phyloP scores from a whole-genome alignment of 1,140 invertebrate genomes.

The Atta texana region DNA sequence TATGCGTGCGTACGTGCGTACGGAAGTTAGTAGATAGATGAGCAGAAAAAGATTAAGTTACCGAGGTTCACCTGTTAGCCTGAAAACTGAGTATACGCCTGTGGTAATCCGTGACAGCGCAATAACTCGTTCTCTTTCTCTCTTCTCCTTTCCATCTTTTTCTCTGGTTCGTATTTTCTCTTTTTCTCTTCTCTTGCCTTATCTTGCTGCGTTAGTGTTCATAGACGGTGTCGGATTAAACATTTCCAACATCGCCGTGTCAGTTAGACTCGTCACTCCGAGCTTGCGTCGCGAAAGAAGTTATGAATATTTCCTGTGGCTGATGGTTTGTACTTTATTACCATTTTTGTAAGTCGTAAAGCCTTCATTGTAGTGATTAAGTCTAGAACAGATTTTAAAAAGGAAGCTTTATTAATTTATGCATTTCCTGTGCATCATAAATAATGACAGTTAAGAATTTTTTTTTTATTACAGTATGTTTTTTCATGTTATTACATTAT shows the following conservation, averaged over 20 bases:
- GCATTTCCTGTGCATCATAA: background rate
- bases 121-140: conserved; percentile 6
- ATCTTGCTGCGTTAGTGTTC: conserved; percentile 26
- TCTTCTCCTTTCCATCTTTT: no score
- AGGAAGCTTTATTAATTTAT: background rate
- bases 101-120: conserved; percentile 44
- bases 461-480: background rate
- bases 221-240: conserved; percentile 49
- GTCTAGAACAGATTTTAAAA: background rate
- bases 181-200: conserved; percentile 21
- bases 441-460: background rate
- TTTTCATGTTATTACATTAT: background rate
- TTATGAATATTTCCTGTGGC: conserved; percentile 38
- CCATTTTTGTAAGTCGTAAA: background rate
- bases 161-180: conserved; percentile 15
- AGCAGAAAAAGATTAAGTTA: conserved; percentile 68
- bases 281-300: conserved; percentile 23
- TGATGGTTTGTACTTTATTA: conserved; percentile 12
- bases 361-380: background rate
- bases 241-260: conserved; percentile 30
- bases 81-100: conserved; percentile 59
- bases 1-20: background rate
- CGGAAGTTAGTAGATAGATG: conserved; percentile 36
- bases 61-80: conserved; percentile 63
- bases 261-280: conserved; percentile 45